Percentiles rank a stretch among this genome's conserved stretches.
These are phyloP conservation scores for Steinernema feltiae DNA, from an alignment of 1,140 invertebrate genomes.

Conservation along the genomic window DNA sequence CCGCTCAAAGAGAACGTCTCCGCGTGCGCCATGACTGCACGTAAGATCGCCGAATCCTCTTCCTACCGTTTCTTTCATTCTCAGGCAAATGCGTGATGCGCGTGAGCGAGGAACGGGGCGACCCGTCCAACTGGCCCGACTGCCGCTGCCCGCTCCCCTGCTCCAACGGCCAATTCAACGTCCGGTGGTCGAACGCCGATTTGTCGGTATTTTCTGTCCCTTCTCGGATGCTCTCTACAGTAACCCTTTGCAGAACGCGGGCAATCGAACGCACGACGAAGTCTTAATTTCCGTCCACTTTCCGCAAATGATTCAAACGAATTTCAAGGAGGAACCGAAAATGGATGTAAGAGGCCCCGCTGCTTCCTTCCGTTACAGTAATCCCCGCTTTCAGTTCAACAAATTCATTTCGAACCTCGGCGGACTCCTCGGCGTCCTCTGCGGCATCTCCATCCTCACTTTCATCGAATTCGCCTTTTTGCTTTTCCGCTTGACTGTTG, in stretches of 20 bases:
- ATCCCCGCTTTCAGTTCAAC: conserved; percentile 20
- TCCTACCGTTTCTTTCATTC: background rate
- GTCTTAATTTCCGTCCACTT: conserved; percentile 13
- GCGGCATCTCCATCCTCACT: conserved; percentile 19
- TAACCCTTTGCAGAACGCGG: too few relatives aligned
- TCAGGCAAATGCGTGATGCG: conserved; percentile 26
- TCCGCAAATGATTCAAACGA: conserved; percentile 17
- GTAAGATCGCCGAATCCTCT: background rate
- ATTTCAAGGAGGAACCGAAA: conserved; percentile 8
- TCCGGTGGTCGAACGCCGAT: background rate
- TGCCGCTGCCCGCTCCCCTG: conserved; percentile 29
- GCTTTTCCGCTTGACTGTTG: conserved; percentile 5
- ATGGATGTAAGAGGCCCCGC: conserved; percentile 20
- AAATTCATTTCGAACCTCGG: conserved; percentile 21
- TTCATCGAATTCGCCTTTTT: conserved; percentile 22
- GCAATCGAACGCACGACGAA: background rate
- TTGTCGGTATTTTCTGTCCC: background rate
- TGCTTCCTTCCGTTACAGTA: background rate
- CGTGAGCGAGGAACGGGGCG: conserved; percentile 8
- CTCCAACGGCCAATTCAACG: conserved; percentile 6
- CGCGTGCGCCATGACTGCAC: conserved; percentile 19
- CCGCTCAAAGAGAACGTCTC: conserved; percentile 14
- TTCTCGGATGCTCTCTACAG: too few relatives aligned
- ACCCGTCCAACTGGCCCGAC: conserved; percentile 26
- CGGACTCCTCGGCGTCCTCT: conserved; percentile 19